These are phyloP conservation scores for Heliconius hermathena DNA, from an alignment of 1,140 invertebrate species.

Conservation along the genomic window DNA sequence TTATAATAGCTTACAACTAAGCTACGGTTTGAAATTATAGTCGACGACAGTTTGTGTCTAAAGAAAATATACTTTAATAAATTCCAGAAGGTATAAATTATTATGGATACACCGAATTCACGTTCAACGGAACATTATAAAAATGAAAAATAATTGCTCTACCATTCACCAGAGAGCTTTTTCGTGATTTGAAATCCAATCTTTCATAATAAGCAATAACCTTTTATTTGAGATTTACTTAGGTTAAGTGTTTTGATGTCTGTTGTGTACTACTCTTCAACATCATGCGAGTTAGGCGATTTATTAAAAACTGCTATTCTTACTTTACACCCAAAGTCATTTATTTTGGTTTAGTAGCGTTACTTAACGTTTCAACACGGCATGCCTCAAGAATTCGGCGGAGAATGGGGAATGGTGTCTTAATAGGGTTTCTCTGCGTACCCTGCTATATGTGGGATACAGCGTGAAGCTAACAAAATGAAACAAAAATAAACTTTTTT, in stretches of 20 bases:
- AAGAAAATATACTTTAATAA: constrained; percentile 6
- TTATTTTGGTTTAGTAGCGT: no score
- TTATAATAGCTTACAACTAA: constrained; percentile 7
- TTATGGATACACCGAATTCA: constrained; percentile 4
- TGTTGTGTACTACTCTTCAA: no score
- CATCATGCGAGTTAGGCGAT: no score
- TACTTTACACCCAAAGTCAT: no score
- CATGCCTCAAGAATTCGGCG: neutral
- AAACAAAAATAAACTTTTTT: neutral
- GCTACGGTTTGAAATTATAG: constrained; percentile 5
- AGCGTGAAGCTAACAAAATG: neutral
- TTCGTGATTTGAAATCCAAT: constrained; percentile 2
- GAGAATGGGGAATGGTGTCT: neutral
- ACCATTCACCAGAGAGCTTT: neutral
- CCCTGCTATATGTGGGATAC: neutral
- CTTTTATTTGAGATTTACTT: neutral
- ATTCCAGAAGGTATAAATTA: neutral
- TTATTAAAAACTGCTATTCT: no score
- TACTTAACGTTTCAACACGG: no score
- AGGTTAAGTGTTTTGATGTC: neutral
- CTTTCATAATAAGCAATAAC: neutral
- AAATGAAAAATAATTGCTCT: constrained; percentile 4
- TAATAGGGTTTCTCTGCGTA: neutral
- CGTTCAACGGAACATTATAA: constrained; percentile 11
- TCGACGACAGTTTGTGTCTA: neutral